Evolutionary conservation across 1,140 invertebrate genomes (phyloP).

Genomic region (Chionoecetes opilio): DNA sequence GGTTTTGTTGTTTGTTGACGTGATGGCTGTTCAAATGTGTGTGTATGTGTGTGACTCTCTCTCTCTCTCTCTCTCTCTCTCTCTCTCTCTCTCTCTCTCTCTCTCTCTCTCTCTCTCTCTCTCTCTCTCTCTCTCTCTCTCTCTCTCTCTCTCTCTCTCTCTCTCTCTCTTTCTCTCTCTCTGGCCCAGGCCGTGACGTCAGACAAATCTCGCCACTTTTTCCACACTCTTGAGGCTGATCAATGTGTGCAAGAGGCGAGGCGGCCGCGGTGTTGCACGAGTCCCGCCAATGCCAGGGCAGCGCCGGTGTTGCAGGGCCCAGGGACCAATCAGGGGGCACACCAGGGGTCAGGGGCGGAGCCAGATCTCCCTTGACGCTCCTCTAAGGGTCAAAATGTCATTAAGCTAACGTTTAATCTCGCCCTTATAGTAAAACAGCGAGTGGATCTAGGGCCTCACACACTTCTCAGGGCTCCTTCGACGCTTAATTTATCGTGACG

Average conservation of each 20-base stretch:
- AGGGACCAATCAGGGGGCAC: neutral
- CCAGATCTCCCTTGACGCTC: neutral
- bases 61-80: conserved; percentile 18
- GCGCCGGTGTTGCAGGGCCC: neutral
- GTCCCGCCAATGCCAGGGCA: conserved; percentile 1
- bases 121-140: conserved; percentile 27
- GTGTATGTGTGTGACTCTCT: neutral
- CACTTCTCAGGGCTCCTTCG: no score
- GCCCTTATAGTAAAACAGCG: no score
- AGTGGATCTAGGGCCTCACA: no score
- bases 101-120: conserved; percentile 11
- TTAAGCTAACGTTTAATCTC: no score
- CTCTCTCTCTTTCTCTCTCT: conserved; percentile 18
- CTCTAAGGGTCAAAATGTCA: no score
- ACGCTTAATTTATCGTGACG: neutral
- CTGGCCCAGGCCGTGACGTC: neutral
- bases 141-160: conserved; percentile 27
- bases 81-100: conserved; percentile 18
- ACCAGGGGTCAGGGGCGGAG: neutral
- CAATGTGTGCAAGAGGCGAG: conserved; percentile 40
- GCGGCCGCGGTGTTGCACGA: neutral
- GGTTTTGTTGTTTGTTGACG: no score
- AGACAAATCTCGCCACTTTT: conserved; percentile 41
- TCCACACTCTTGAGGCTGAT: conserved; percentile 2
- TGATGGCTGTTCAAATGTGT: no score